Evolutionary conservation across 1,140 invertebrate genomes (phyloP), one percentile per base, ranked within the genome.

Genomic region (Ceratoteleas bidentatus): DNA sequence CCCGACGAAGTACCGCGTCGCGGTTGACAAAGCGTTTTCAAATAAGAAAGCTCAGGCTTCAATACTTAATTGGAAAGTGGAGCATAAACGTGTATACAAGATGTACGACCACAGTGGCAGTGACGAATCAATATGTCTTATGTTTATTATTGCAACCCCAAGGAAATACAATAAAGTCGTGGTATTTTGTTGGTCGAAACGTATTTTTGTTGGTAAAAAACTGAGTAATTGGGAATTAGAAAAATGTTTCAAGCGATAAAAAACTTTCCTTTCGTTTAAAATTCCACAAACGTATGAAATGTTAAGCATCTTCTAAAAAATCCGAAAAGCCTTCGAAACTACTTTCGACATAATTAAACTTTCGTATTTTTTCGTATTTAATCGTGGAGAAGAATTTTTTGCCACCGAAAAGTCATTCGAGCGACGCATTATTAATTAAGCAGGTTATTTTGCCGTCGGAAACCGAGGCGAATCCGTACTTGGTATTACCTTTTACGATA

Each of bases 401-500:
- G 6, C 13, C 13, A 11, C 6, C 6, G 45, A n/a, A 14, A 49
- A 49, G 40, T n/a, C 13, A n/a, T 16, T 24, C 5, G 32, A 40
- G 40, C n/a, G 14, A 14, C 40, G 32, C 15, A 33, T 68, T 62
- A 77, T 69, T 77, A 53, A 69, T 77, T 69, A 64, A 64, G 60
- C 38, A 57, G 33, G 52, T 58, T 58, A 60, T 74, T 74, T 62
- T 52, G 57, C 53, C 9, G 40, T 34, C 52, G 24, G 40, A 64
- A 70, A 68, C 16, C 57, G 54, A 49, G 40, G 54, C 50, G 62
- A 15, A 32, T 54, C 49, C 50, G 56, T 65, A 57, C 32, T 43
- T 45, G 56, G 52, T 69, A 77, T 77, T 82, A 66, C 69, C 57
- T 66, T 76, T 72, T 24, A 64, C 14, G 64, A 82, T 69, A 73